phyloP scores from a whole-genome alignment of 2,113 vertebrate genomes.

The Gambusia affinis region DNA sequence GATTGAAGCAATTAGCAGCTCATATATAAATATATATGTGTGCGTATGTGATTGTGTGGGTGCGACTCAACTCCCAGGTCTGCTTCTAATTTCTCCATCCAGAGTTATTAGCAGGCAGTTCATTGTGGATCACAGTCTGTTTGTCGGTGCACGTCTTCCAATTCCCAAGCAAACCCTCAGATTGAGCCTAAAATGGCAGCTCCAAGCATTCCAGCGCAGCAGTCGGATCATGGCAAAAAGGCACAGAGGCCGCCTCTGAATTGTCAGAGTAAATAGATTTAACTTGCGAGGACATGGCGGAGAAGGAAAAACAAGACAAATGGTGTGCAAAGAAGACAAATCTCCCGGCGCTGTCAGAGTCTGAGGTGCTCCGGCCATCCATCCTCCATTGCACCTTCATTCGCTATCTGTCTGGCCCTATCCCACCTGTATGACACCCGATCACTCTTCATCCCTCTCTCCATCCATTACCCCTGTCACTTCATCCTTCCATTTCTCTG shows the following conservation, averaged over 20 bases:
- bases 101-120: no score
- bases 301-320: constrained; percentile 62
- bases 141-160: constrained; percentile 30
- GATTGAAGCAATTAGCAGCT: constrained; percentile 79
- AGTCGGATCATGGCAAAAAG: constrained; percentile 4
- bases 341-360: constrained; percentile 58
- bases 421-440: no score
- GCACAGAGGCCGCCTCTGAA: not conserved
- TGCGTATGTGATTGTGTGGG: constrained; percentile 37
- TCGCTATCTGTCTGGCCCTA: constrained; percentile 67
- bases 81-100: constrained; percentile 63
- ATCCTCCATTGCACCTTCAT: constrained; percentile 63
- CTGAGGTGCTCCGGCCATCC: constrained; percentile 61
- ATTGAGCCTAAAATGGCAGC: not conserved
- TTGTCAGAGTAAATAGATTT: constrained; percentile 45
- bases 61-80: constrained; percentile 44
- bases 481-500: constrained; percentile 69
- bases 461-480: constrained; percentile 75
- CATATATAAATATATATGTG: constrained; percentile 46
- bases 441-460: constrained; percentile 73
- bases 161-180: constrained; percentile 28
- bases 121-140: no score
- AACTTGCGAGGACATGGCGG: no score
- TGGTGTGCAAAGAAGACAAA: constrained; percentile 66
- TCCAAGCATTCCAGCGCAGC: not conserved